Percentiles rank a stretch among this genome's conserved stretches.
Evolutionary conservation across 2,888 invertebrate genomes (phyloP).

Genomic region (Buathra laborator): DNA sequence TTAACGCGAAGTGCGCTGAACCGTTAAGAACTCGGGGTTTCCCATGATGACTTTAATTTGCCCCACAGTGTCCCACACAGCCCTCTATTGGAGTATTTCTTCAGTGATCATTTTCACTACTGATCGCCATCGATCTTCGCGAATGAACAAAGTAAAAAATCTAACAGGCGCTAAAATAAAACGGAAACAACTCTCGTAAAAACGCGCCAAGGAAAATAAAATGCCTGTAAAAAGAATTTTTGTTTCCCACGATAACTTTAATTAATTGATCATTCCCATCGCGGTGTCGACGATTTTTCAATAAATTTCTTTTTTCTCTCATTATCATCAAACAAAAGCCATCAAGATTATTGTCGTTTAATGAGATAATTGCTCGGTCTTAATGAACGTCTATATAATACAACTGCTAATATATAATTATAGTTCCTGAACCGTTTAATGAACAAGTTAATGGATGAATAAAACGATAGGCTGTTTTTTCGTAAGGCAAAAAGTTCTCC

Average conservation of each 20-base stretch:
- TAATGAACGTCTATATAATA: constrained; percentile 13
- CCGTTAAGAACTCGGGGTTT: constrained; percentile 82
- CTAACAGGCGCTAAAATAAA: neutral
- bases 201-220: neutral
- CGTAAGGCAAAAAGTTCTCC: constrained; percentile 28
- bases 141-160: constrained; percentile 20
- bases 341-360: constrained; percentile 30
- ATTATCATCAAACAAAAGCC: neutral
- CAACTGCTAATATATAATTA: neutral
- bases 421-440: constrained; percentile 27
- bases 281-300: constrained; percentile 47
- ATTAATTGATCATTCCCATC: constrained; percentile 26
- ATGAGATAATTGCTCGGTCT: constrained; percentile 49
- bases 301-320: constrained; percentile 35
- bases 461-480: constrained; percentile 6
- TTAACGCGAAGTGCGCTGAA: constrained; percentile 76
- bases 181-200: neutral
- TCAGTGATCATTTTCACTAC: constrained; percentile 44
- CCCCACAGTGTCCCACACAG: constrained; percentile 58
- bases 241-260: constrained; percentile 56
- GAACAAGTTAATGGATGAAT: constrained; percentile 2
- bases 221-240: constrained; percentile 33
- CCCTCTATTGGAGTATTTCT: neutral
- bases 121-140: constrained; percentile 39
- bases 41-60: constrained; percentile 84